Evolutionary conservation across 1,140 invertebrate species (phyloP).

Genomic region (Pseudomyrmex flavicornis): DNA sequence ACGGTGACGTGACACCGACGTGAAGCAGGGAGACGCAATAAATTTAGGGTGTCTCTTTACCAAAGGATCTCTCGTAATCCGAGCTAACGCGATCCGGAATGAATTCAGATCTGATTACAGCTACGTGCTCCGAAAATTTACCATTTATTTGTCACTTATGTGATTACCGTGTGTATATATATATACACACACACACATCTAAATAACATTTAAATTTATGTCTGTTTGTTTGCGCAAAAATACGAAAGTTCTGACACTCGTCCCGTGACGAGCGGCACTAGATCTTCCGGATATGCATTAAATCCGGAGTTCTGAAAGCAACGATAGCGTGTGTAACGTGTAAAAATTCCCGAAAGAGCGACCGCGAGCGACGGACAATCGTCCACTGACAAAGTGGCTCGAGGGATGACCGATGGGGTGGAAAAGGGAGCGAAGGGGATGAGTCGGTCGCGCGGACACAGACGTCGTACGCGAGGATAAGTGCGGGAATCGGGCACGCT

Average conservation of each 20-base stretch:
- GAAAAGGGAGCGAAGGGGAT: background rate
- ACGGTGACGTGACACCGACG: conserved; percentile 19
- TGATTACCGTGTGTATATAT: background rate
- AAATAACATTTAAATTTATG: background rate
- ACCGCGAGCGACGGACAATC: conserved; percentile 37
- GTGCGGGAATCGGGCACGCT: conserved; percentile 68
- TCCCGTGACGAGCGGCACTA: conserved; percentile 53
- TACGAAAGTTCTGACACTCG: background rate
- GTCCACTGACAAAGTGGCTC: conserved; percentile 22
- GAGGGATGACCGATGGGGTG: too few relatives aligned
- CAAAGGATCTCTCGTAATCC: conserved; percentile 76
- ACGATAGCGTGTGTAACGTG: conserved; percentile 64
- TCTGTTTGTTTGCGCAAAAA: background rate
- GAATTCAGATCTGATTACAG: conserved; percentile 76
- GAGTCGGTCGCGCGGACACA: background rate
- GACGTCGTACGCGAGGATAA: background rate
- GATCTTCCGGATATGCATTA: conserved; percentile 62
- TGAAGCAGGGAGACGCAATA: conserved; percentile 69
- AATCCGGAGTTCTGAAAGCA: conserved; percentile 65
- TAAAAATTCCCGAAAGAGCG: conserved; percentile 60
- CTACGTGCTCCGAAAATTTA: conserved; percentile 78
- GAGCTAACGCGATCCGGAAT: conserved; percentile 71
- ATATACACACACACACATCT: too few relatives aligned
- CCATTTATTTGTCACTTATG: background rate
- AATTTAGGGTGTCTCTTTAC: conserved; percentile 77